Percentiles rank a stretch among this genome's conserved stretches.
phyloP scores from a whole-genome alignment of 2,113 vertebrate genomes.

The Odobenus rosmarus region DNA sequence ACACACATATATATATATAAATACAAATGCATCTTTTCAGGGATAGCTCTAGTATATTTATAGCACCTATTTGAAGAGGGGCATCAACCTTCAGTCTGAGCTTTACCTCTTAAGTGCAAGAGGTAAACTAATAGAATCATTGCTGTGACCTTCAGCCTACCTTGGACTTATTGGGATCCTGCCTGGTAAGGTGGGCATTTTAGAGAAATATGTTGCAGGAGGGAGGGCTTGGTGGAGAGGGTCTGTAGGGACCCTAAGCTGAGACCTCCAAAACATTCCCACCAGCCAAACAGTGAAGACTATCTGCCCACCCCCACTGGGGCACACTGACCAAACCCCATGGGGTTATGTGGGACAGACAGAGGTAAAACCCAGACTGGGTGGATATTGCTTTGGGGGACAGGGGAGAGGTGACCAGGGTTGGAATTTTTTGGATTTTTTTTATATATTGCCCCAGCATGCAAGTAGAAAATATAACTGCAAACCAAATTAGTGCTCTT shows the following conservation, averaged over 20 bases:
- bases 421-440: neutral
- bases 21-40: conserved; percentile 80
- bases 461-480: conserved; percentile 82
- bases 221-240: neutral
- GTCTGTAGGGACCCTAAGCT: neutral
- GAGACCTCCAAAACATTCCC: conserved; percentile 38
- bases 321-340: neutral
- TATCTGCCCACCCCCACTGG: neutral
- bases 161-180: neutral
- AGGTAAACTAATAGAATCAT: neutral
- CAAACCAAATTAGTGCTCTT: conserved; percentile 81
- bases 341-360: conserved; percentile 57
- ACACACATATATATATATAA: conserved; percentile 56
- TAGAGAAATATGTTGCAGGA: neutral
- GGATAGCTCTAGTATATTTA: conserved; percentile 77
- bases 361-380: conserved; percentile 78
- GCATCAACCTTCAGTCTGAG: conserved; percentile 54
- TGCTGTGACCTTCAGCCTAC: conserved; percentile 21
- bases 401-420: conserved; percentile 54
- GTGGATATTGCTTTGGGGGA: neutral
- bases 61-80: conserved; percentile 69
- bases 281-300: conserved; percentile 33
- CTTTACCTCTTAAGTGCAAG: conserved; percentile 74
- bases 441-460: conserved; percentile 78
- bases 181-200: neutral